Percentiles rank a stretch among this genome's conserved stretches.
phyloP scores from a whole-genome alignment of 2,113 vertebrate genomes.

The Crotalus helleri region DNA sequence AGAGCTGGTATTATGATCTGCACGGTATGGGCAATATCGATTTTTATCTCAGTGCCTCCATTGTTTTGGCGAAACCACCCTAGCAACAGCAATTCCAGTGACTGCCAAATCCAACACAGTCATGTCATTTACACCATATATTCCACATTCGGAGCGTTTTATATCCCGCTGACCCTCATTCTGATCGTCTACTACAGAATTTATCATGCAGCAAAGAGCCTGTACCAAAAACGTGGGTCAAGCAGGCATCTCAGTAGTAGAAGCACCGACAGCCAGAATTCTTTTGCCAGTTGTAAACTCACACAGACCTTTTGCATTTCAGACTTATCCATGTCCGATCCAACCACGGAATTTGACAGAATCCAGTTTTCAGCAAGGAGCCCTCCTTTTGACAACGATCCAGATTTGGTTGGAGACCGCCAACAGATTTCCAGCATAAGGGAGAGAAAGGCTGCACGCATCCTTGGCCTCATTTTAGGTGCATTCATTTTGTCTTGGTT shows the following conservation, averaged over 20 bases:
- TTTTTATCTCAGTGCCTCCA: conserved; percentile 86
- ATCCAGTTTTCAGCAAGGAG: conserved; percentile 63
- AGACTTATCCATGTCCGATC: conserved; percentile 79
- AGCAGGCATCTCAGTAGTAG: conserved; percentile 82
- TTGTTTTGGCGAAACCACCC: conserved; percentile 82
- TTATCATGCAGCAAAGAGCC: conserved; percentile 82
- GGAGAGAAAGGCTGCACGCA: conserved; percentile 85
- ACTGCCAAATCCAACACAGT: conserved; percentile 83
- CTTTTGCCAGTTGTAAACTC: conserved; percentile 77
- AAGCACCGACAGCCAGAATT: conserved; percentile 82
- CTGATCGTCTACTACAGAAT: conserved; percentile 89
- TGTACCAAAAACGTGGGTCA: conserved; percentile 87
- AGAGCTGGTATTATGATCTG: conserved; percentile 79
- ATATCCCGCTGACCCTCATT: conserved; percentile 86
- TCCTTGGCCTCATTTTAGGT: conserved; percentile 85
- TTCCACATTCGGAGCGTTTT: conserved; percentile 86
- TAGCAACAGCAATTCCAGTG: conserved; percentile 53
- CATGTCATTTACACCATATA: conserved; percentile 87
- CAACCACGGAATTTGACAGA: conserved; percentile 73
- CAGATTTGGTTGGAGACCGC: conserved; percentile 69
- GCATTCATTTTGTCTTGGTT: conserved; percentile 90
- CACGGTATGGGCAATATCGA: conserved; percentile 80
- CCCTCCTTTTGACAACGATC: conserved; percentile 72
- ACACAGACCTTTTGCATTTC: conserved; percentile 82
- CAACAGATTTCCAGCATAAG: conserved; percentile 81